Evolutionary conservation across 2,113 vertebrate species (phyloP).

Genomic region (Himantopus leucocephalus): DNA sequence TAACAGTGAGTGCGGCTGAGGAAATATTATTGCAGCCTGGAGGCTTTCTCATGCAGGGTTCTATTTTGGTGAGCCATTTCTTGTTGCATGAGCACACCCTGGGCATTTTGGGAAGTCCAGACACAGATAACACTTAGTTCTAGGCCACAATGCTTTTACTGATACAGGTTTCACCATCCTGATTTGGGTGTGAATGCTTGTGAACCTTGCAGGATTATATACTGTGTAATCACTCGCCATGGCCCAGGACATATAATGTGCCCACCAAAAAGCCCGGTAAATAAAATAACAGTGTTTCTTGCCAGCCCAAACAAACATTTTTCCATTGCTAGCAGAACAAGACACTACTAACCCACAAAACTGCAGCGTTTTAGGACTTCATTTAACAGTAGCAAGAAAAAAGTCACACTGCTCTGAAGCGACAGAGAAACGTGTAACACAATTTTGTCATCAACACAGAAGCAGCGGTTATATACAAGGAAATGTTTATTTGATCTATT

Average conservation of each 20-base stretch:
- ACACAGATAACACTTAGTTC: neutral
- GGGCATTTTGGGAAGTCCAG: neutral
- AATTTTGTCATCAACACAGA: conserved; percentile 14
- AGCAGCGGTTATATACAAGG: neutral
- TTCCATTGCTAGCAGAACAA: conserved; percentile 29
- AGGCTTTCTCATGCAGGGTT: conserved; percentile 16
- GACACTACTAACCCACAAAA: conserved; percentile 17
- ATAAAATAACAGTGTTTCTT: conserved; percentile 1
- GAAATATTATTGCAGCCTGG: conserved; percentile 43
- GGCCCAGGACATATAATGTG: neutral
- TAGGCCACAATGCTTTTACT: neutral
- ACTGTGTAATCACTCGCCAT: neutral
- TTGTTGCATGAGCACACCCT: neutral
- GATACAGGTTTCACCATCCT: neutral
- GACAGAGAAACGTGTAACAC: neutral
- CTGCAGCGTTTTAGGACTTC: conserved; percentile 11
- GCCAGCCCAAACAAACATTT: conserved; percentile 46
- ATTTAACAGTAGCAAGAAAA: conserved; percentile 14
- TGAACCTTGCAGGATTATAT: neutral
- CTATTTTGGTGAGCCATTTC: conserved; percentile 23
- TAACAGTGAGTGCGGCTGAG: neutral
- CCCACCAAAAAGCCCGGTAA: neutral
- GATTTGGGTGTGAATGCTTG: neutral
- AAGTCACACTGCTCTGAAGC: neutral
- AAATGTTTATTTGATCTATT: conserved; percentile 7